phyloP scores from a whole-genome alignment of 2,888 invertebrate species.

The Phorcus lineatus region DNA sequence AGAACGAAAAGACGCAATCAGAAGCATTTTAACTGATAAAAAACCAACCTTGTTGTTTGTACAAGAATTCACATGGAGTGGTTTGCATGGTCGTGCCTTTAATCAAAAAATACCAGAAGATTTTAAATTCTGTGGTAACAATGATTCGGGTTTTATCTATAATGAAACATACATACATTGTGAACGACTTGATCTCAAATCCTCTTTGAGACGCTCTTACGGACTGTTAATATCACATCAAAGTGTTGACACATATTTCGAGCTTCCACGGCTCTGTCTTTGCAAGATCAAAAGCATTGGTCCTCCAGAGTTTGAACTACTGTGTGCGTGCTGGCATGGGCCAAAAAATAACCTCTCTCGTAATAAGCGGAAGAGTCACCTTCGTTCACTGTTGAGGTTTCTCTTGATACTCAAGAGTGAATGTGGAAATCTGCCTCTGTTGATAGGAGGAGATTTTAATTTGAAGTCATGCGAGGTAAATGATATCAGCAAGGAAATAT shows the following conservation, averaged over 20 bases:
- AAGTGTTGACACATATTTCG: background rate
- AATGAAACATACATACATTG: background rate
- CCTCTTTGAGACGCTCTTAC: background rate
- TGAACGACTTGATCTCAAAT: background rate
- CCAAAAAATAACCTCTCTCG: background rate
- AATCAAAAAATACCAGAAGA: background rate
- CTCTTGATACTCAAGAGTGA: background rate
- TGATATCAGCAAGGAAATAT: no score
- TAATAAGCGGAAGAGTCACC: background rate
- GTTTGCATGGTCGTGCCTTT: background rate
- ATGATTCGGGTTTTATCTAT: background rate
- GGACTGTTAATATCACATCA: background rate
- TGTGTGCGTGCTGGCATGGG: background rate
- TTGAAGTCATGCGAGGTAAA: background rate
- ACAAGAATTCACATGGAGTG: background rate
- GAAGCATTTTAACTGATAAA: no score
- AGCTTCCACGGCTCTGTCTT: background rate
- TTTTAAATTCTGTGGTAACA: background rate
- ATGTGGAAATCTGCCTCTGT: background rate
- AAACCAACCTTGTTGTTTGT: no score
- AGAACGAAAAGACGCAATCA: background rate
- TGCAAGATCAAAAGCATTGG: background rate
- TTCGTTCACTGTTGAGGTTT: background rate
- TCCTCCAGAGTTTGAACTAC: background rate
- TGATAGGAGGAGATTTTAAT: background rate